Conservation (phyloP, 2,888 invertebrate species). For the Cerastis rubricosa region DNA sequence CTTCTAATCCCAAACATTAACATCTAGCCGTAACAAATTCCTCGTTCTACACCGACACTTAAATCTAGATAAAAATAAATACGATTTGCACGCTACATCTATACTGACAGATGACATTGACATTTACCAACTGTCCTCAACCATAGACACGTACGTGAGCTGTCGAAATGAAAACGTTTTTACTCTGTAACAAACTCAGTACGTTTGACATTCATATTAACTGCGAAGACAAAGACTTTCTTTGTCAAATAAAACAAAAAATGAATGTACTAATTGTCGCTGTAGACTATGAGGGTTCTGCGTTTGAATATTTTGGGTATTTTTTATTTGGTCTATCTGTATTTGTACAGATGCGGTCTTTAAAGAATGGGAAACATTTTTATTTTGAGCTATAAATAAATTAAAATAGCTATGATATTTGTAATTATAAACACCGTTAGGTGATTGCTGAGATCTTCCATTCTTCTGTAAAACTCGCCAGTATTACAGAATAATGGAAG, state of each 20-base stretch:
- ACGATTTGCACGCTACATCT: constrained; percentile 31
- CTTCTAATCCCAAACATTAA: constrained; percentile 14
- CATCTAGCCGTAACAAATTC: constrained; percentile 11
- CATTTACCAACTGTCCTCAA: constrained; percentile 43
- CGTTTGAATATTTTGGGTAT: not conserved
- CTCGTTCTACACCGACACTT: constrained; percentile 34
- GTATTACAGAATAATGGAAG: not conserved
- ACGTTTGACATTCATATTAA: constrained; percentile 57
- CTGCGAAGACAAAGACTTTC: constrained; percentile 45
- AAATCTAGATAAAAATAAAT: constrained; percentile 56
- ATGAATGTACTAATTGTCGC: constrained; percentile 6
- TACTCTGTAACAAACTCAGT: constrained; percentile 46
- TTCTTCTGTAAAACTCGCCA: too few species aligned
- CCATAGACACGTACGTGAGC: constrained; percentile 18
- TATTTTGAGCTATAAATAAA: not conserved
- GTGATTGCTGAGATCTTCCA: not conserved
- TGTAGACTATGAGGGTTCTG: constrained; percentile 35
- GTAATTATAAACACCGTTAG: not conserved
- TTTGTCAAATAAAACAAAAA: constrained; percentile 42
- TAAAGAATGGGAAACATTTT: not conserved
- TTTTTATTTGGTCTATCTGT: not conserved
- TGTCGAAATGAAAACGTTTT: constrained; percentile 55
- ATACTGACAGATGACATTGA: constrained; percentile 63
- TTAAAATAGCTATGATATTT: not conserved
- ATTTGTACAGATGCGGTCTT: not conserved